Percentiles rank a stretch among this genome's conserved stretches.
These are phyloP conservation scores for Crotalus helleri DNA, from an alignment of 2,113 vertebrate species.

Conservation along the genomic window DNA sequence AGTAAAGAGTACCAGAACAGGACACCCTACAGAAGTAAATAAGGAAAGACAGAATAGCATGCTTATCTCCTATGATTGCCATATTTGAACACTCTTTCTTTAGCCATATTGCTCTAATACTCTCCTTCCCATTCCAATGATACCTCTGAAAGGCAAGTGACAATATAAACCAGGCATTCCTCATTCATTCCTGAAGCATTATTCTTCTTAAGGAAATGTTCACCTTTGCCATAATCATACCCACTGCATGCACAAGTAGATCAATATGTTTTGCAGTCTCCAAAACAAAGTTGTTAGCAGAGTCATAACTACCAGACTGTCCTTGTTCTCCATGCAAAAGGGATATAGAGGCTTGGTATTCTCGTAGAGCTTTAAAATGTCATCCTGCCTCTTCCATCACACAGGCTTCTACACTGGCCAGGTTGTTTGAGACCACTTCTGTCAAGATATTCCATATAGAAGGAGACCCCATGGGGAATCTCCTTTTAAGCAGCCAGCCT, in stretches of 20 bases:
- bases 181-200: background rate
- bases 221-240: background rate
- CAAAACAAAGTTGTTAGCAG: background rate
- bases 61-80: background rate
- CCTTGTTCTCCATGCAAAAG: background rate
- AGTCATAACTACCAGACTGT: background rate
- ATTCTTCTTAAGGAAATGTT: background rate
- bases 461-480: background rate
- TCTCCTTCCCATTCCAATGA: background rate
- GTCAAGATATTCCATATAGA: background rate
- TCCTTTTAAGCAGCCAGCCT: background rate
- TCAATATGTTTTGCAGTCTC: no score
- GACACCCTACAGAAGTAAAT: background rate
- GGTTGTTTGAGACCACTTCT: background rate
- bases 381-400: background rate
- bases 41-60: background rate
- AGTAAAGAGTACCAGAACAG: background rate
- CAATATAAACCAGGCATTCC: background rate
- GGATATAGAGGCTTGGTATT: background rate
- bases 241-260: no score
- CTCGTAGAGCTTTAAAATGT: background rate
- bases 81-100: background rate
- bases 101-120: background rate
- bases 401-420: background rate
- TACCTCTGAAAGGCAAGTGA: background rate